phyloP scores from a whole-genome alignment of 2,113 vertebrate species.

The Petaurus breviceps region DNA sequence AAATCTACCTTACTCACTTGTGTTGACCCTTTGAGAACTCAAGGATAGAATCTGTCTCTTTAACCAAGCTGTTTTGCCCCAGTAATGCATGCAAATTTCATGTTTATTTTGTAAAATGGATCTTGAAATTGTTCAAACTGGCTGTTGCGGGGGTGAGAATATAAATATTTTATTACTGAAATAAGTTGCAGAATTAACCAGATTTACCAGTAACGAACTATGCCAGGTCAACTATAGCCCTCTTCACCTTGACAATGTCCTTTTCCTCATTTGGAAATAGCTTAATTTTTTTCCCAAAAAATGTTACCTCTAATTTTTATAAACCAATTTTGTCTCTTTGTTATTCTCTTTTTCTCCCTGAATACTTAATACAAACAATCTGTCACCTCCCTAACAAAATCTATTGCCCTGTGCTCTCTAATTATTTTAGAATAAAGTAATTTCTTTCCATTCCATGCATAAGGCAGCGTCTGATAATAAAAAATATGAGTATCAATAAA shows the following conservation, averaged over 20 bases:
- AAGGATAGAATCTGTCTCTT: conserved; percentile 48
- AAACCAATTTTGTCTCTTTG: neutral
- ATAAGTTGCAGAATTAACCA: conserved; percentile 39
- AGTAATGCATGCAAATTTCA: conserved; percentile 13
- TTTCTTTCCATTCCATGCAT: neutral
- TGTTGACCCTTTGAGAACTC: conserved; percentile 58
- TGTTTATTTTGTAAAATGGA: conserved; percentile 21
- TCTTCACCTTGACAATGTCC: conserved; percentile 45
- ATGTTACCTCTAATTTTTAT: conserved; percentile 30
- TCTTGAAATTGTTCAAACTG: conserved; percentile 6
- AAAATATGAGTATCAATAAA: neutral
- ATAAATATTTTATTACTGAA: conserved; percentile 50
- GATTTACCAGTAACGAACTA: conserved; percentile 23
- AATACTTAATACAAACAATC: conserved; percentile 28
- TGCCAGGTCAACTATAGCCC: neutral
- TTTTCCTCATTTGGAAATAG: conserved; percentile 36
- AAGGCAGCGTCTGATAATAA: neutral
- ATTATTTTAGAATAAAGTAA: conserved; percentile 18
- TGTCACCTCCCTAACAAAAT: conserved; percentile 1
- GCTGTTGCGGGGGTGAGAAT: neutral
- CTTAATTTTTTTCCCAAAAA: conserved; percentile 13
- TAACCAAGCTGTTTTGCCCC: conserved; percentile 18
- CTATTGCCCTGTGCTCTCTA: neutral
- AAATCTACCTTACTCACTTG: conserved; percentile 61
- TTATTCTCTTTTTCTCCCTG: conserved; percentile 11